phyloP scores from a whole-genome alignment of 2,113 vertebrate genomes.

The Centropus bengalensis region DNA sequence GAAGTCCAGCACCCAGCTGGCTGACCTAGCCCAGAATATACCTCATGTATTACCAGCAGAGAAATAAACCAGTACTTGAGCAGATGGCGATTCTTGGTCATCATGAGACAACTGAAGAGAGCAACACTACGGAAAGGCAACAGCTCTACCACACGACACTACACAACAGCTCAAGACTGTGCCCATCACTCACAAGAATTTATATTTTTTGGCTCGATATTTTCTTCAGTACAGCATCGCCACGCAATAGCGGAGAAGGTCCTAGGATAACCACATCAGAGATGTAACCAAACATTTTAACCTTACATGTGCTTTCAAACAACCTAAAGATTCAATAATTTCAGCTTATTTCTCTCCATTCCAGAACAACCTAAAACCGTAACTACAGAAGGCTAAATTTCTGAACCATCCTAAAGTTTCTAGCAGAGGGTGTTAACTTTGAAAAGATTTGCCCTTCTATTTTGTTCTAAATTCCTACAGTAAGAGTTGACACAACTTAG shows the following conservation, averaged over 20 bases:
- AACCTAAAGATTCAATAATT: background rate
- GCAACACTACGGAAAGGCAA: background rate
- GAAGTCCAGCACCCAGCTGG: background rate
- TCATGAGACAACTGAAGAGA: background rate
- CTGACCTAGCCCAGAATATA: background rate
- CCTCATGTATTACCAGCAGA: background rate
- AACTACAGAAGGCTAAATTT: background rate
- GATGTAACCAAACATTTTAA: background rate
- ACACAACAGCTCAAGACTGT: background rate
- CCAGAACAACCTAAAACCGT: background rate
- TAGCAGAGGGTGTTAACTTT: background rate
- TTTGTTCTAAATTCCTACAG: background rate
- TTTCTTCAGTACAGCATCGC: background rate
- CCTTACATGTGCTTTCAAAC: background rate
- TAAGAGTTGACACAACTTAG: background rate
- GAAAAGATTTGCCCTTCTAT: background rate
- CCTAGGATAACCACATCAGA: background rate
- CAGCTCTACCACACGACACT: background rate
- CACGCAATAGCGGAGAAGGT: rapidly evolving
- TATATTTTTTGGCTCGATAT: background rate
- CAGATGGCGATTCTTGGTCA: background rate
- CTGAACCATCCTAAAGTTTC: background rate
- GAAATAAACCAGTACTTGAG: background rate
- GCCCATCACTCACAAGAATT: background rate
- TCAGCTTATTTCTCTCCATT: background rate